Evolutionary conservation across 2,888 invertebrate genomes (phyloP).

Genomic region (Pseudanteris insignis): DNA sequence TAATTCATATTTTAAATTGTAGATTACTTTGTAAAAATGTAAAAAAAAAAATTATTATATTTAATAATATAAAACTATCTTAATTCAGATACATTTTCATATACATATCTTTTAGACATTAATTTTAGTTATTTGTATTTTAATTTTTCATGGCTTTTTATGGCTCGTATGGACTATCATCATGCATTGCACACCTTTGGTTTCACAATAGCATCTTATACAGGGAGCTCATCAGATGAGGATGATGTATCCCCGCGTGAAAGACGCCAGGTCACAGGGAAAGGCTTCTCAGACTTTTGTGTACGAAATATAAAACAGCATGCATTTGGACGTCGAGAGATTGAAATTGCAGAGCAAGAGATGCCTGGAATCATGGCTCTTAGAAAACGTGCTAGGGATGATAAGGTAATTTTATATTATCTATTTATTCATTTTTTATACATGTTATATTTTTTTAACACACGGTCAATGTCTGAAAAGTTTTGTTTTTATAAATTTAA

Average conservation of each 20-base stretch:
- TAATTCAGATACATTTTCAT: too few relatives aligned
- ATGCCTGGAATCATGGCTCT: constrained; percentile 98
- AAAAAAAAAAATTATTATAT: too few relatives aligned
- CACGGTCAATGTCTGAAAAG: too few relatives aligned
- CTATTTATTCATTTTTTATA: too few relatives aligned
- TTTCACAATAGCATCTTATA: constrained; percentile 68
- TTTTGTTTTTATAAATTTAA: too few relatives aligned
- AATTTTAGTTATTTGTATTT: constrained; percentile 20
- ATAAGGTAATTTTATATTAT: too few relatives aligned
- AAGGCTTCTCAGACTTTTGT: constrained; percentile 89
- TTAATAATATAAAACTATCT: too few relatives aligned
- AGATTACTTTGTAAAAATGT: too few relatives aligned
- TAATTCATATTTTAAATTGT: too few relatives aligned
- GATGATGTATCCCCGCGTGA: constrained; percentile 94
- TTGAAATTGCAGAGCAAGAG: constrained; percentile 98
- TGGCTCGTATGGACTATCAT: constrained; percentile 51
- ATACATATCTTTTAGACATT: too few relatives aligned
- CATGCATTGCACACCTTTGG: constrained; percentile 49
- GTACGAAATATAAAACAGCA: constrained; percentile 93
- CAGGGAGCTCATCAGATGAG: constrained; percentile 91
- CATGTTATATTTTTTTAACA: too few relatives aligned
- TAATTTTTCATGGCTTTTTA: constrained; percentile 33
- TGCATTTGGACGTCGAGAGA: constrained; percentile 93
- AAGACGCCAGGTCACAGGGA: constrained; percentile 87
- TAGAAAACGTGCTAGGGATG: constrained; percentile 88